These are phyloP conservation scores for Cyrtodaria siliqua DNA, from an alignment of 2,888 invertebrate genomes.

Conservation along the genomic window DNA sequence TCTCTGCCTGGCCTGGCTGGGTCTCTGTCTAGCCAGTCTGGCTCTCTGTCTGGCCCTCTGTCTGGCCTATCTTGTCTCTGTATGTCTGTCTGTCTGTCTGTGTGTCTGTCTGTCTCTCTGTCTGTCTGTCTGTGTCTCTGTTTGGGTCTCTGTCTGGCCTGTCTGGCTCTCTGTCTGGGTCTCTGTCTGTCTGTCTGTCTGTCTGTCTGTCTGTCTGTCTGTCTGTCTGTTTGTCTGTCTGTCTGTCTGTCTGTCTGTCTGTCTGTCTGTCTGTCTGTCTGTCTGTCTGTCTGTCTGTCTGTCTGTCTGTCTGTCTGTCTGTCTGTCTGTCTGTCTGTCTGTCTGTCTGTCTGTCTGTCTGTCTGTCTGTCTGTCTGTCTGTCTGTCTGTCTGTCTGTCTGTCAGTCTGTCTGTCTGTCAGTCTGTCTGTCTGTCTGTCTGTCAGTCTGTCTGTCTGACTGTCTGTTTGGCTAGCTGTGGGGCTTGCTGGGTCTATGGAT, in stretches of 20 bases:
- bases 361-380: background rate
- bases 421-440: constrained; percentile 2
- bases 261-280: background rate
- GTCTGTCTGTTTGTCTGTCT: too few relatives aligned
- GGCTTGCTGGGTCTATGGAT: too few relatives aligned
- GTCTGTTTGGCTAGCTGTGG: too few relatives aligned
- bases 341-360: constrained; percentile 1
- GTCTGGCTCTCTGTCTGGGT: too few relatives aligned
- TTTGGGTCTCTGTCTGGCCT: too few relatives aligned
- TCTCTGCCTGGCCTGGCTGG: too few relatives aligned
- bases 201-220: constrained; percentile 6
- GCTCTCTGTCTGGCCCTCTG: too few relatives aligned
- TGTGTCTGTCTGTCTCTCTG: background rate
- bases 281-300: background rate
- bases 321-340: constrained; percentile 4
- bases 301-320: constrained; percentile 6
- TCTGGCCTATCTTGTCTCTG: too few relatives aligned
- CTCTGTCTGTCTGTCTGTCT: too few relatives aligned
- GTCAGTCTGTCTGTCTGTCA: background rate
- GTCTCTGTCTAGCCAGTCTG: too few relatives aligned
- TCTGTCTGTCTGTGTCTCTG: too few relatives aligned
- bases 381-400: background rate
- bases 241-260: constrained; percentile 1
- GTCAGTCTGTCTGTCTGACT: background rate
- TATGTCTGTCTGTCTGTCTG: too few relatives aligned